Conservation (phyloP, 2,797 vertebrate species). For the Hoplostethus mediterraneus region DNA sequence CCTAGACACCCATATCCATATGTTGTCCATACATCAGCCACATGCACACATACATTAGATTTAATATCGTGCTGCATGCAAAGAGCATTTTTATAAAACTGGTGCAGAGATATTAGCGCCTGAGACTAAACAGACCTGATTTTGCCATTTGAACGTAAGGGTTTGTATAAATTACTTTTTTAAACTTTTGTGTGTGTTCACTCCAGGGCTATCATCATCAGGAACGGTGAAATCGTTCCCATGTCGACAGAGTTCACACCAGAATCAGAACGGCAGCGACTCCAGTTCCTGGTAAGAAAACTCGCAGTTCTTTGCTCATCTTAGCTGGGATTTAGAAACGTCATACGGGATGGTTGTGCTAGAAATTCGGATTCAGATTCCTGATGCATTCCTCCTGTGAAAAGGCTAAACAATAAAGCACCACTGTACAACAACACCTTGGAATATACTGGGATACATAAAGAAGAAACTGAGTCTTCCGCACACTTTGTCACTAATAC, state of each 20-base stretch:
- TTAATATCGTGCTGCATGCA: not conserved
- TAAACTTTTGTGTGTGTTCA: not conserved
- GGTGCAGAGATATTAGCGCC: not conserved
- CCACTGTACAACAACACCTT: not conserved
- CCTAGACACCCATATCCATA: not conserved
- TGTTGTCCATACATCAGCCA: not conserved
- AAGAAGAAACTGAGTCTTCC: too few relatives aligned
- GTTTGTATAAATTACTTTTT: not conserved
- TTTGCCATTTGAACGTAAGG: not conserved
- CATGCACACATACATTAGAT: not conserved
- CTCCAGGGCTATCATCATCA: constrained; percentile 93
- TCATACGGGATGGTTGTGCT: too few relatives aligned
- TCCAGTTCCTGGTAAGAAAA: constrained; percentile 93
- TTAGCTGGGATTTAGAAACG: too few relatives aligned
- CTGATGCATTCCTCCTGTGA: too few relatives aligned
- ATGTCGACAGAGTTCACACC: constrained; percentile 98
- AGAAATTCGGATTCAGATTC: too few relatives aligned
- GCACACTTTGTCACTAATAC: too few relatives aligned
- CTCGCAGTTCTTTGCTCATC: too few relatives aligned
- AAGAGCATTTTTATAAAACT: too few relatives aligned
- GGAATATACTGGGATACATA: too few relatives aligned
- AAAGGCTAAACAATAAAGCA: not conserved
- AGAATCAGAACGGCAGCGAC: constrained; percentile 93
- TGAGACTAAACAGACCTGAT: not conserved
- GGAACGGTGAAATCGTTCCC: constrained; percentile 91